phyloP scores from a whole-genome alignment of 2,888 invertebrate genomes.

The Dexiosoma caninum region DNA sequence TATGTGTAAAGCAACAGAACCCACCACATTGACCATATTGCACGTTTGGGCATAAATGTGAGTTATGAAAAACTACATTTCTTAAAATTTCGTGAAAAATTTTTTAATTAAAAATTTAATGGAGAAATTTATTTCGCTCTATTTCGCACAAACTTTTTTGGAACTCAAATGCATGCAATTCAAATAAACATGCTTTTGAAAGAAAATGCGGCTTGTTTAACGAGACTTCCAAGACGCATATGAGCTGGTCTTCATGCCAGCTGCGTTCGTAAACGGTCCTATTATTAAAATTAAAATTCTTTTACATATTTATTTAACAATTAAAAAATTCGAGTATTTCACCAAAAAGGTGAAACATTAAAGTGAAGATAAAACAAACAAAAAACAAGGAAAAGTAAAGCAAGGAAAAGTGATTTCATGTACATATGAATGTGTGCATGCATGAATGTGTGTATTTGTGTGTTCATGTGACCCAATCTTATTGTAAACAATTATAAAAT shows the following conservation, averaged over 20 bases:
- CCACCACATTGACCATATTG: not conserved
- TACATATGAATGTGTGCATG: no score
- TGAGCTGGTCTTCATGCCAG: no score
- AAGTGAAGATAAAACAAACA: not conserved
- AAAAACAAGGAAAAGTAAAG: not conserved
- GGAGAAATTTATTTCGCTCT: no score
- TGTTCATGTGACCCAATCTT: conserved; percentile 51
- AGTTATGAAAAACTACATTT: no score
- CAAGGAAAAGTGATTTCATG: conserved; percentile 22
- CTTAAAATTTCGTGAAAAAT: no score
- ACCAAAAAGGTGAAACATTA: conserved; percentile 11
- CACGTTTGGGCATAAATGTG: not conserved
- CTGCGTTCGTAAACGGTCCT: not conserved
- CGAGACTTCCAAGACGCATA: no score
- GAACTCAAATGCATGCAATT: no score
- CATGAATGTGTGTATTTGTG: no score
- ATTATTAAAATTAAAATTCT: conserved; percentile 3
- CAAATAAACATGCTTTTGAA: no score
- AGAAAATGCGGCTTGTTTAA: no score
- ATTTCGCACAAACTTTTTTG: no score
- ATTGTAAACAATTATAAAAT: conserved; percentile 51
- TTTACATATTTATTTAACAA: conserved; percentile 46
- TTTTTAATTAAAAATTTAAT: no score
- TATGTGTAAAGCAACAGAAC: not conserved
- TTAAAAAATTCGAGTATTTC: conserved; percentile 22